Evolutionary conservation across 1,140 invertebrate species (phyloP).

Genomic region (Andrena cerasifolii): DNA sequence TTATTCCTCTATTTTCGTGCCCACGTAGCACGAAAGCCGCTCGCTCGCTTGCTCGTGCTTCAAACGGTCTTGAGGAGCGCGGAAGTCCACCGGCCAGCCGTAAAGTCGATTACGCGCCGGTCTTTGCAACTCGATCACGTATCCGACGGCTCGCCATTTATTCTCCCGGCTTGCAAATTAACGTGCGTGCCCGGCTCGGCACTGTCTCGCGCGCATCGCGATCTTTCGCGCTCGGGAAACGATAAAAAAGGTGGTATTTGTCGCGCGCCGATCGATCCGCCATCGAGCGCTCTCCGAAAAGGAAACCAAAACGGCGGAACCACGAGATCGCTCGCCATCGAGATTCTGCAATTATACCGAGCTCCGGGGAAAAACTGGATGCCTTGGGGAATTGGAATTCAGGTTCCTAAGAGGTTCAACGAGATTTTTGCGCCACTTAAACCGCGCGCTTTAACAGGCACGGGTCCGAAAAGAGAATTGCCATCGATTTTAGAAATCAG

Average conservation of each 20-base stretch:
- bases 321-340: too few species aligned
- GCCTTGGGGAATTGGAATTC: too few species aligned
- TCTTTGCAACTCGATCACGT: conserved; percentile 27
- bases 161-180: conserved; percentile 2
- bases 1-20: conserved; percentile 59
- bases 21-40: conserved; percentile 36
- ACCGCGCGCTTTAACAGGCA: too few species aligned
- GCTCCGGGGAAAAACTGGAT: too few species aligned
- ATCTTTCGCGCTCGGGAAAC: neutral
- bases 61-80: conserved; percentile 50
- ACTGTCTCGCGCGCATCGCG: neutral
- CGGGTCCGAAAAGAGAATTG: too few species aligned
- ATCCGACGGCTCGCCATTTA: neutral
- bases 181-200: neutral
- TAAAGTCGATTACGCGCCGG: conserved; percentile 23
- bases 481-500: too few species aligned
- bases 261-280: neutral
- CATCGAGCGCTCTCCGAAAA: neutral
- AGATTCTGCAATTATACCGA: too few species aligned
- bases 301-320: neutral
- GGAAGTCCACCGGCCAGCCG: conserved; percentile 48
- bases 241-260: neutral
- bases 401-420: too few species aligned
- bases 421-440: too few species aligned
- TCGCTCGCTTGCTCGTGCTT: neutral